Percentiles rank a stretch among this genome's conserved stretches.
These are phyloP conservation scores for Rhinoraja longicauda DNA, from an alignment of 2,797 vertebrate species.

Conservation along the genomic window DNA sequence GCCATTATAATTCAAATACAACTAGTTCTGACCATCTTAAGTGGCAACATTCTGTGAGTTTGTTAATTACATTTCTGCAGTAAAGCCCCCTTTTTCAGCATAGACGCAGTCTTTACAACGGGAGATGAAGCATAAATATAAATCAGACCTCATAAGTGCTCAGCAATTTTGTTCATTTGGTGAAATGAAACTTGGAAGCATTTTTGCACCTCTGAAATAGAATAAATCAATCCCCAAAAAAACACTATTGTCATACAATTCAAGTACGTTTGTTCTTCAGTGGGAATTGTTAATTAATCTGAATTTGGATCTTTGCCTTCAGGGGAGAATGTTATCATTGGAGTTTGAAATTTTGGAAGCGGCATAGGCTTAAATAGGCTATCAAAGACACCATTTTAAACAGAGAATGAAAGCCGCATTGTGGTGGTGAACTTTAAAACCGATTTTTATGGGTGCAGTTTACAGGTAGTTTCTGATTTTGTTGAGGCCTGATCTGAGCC, in stretches of 20 bases:
- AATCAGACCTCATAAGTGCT: constrained; percentile 15
- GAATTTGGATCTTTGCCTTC: neutral
- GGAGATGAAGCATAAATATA: constrained; percentile 30
- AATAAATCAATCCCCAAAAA: constrained; percentile 1
- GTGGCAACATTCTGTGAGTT: constrained; percentile 29
- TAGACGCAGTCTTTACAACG: neutral
- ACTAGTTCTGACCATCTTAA: constrained; percentile 29
- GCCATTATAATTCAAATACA: constrained; percentile 32
- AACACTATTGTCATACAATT: neutral
- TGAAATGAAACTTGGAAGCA: constrained; percentile 5
- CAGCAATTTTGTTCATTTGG: neutral
- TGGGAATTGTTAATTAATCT: neutral
- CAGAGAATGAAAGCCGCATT: neutral
- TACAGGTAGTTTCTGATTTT: neutral
- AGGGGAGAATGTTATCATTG: constrained; percentile 17
- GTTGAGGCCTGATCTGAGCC: neutral
- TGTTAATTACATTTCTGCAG: constrained; percentile 29
- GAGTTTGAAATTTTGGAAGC: neutral
- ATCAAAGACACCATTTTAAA: neutral
- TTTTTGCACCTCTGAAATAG: neutral
- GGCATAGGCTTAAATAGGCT: constrained; percentile 2
- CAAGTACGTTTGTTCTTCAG: neutral
- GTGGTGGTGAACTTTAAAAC: constrained; percentile 1
- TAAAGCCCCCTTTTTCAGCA: constrained; percentile 1
- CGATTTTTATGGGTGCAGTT: neutral